These are phyloP conservation scores for Oxyruncus cristatus DNA, from an alignment of 2,113 vertebrate genomes.

Conservation along the genomic window DNA sequence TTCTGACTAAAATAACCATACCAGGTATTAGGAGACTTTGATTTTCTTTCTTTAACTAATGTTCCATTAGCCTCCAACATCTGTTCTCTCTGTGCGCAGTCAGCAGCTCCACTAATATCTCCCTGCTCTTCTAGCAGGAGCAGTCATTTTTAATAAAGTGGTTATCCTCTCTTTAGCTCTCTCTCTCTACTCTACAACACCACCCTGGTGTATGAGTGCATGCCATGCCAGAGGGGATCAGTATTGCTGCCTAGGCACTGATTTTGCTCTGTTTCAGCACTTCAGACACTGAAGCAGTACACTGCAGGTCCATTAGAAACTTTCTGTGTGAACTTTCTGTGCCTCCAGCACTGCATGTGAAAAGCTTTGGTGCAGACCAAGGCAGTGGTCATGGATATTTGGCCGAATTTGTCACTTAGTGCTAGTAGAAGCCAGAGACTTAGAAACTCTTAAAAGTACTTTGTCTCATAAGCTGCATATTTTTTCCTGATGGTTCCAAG, in stretches of 20 bases:
- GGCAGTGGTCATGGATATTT: not conserved
- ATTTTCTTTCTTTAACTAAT: slow-evolving; percentile 58
- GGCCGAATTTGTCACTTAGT: not conserved
- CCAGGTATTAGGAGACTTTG: slow-evolving; percentile 59
- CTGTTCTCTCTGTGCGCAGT: slow-evolving; percentile 50
- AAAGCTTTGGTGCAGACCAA: not conserved
- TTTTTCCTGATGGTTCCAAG: not conserved
- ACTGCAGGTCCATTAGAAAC: slow-evolving; percentile 30
- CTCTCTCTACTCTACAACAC: not conserved
- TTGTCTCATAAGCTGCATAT: not conserved
- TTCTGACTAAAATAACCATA: slow-evolving; percentile 47
- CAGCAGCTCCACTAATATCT: slow-evolving; percentile 66
- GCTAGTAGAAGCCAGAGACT: not conserved
- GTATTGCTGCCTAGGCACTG: slow-evolving; percentile 13
- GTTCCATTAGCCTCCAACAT: slow-evolving; percentile 72
- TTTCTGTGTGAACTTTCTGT: not conserved
- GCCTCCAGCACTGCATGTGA: not conserved
- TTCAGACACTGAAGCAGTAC: slow-evolving; percentile 29
- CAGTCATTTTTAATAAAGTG: slow-evolving; percentile 1
- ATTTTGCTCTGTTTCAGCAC: slow-evolving; percentile 57
- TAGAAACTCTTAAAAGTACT: not conserved
- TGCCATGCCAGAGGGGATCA: slow-evolving; percentile 14
- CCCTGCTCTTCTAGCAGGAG: not conserved
- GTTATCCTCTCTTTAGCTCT: not conserved
- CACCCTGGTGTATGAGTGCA: not conserved